Conservation (phyloP, 1,140 invertebrate genomes). For the Trinorchestia longiramus region DNA sequence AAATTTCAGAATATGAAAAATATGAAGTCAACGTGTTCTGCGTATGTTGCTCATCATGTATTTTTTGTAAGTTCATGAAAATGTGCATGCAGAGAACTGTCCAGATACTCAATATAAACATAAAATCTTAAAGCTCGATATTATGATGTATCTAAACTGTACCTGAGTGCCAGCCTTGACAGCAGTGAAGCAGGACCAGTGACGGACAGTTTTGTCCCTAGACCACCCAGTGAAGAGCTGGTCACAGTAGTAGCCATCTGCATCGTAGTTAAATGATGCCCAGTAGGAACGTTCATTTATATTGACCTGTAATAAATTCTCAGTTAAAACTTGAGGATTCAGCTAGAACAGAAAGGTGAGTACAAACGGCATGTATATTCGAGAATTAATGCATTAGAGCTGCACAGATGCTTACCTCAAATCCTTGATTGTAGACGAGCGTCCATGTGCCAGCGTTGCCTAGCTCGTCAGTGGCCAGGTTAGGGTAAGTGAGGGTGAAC, state of each 20-base stretch:
- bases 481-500: slow-evolving; percentile 55
- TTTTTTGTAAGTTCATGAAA: neutral
- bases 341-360: neutral
- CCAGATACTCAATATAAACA: neutral
- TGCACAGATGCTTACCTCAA: neutral
- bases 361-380: neutral
- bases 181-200: slow-evolving; percentile 45
- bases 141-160: neutral
- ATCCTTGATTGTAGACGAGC: slow-evolving; percentile 53
- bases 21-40: neutral
- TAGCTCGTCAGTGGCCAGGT: slow-evolving; percentile 55
- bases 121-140: no score
- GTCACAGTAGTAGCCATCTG: slow-evolving; percentile 23
- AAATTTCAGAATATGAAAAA: neutral
- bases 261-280: slow-evolving; percentile 16
- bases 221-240: slow-evolving; percentile 2
- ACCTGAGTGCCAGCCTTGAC: slow-evolving; percentile 24
- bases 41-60: neutral
- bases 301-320: neutral
- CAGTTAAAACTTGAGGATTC: neutral
- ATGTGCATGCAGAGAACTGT: neutral
- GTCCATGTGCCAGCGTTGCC: slow-evolving; percentile 51
- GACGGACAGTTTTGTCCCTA: neutral
- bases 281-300: slow-evolving; percentile 39
- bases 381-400: neutral